Conservation (phyloP, 2,797 vertebrate species). For the Threskiornis aethiopicus region DNA sequence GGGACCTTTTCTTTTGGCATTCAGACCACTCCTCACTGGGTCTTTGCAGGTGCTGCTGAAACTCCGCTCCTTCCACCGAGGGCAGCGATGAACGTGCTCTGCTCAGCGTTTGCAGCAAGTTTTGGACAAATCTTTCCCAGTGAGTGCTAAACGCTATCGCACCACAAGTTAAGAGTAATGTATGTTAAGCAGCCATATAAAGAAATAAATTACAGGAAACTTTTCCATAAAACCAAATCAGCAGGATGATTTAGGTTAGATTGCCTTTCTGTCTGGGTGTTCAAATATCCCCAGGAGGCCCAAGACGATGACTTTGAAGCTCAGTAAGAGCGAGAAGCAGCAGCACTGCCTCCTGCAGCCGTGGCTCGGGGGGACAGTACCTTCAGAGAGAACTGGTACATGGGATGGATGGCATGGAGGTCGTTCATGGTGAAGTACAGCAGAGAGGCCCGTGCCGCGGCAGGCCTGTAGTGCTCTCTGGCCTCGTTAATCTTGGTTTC, state of each 20-base stretch:
- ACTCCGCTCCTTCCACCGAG: not conserved
- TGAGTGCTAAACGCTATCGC: not conserved
- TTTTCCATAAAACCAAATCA: not conserved
- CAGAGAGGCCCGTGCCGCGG: slow-evolving; percentile 86
- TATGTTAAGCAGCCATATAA: not conserved
- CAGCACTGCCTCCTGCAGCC: rapidly evolving
- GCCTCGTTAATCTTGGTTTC: slow-evolving; percentile 92
- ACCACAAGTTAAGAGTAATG: not conserved
- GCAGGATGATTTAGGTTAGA: not conserved
- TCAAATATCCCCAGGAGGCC: not conserved
- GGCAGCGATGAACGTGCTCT: rapidly evolving
- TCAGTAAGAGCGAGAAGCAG: not conserved
- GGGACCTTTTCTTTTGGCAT: not conserved
- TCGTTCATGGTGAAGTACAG: slow-evolving; percentile 95
- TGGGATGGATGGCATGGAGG: slow-evolving; percentile 92
- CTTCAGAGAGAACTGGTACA: slow-evolving; percentile 99
- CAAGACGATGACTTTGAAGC: not conserved
- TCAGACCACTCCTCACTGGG: not conserved
- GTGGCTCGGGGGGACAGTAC: slow-evolving; percentile 47
- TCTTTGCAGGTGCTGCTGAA: not conserved
- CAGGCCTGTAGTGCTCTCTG: slow-evolving; percentile 89
- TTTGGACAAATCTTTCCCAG: not conserved
- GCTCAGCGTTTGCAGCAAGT: rapidly evolving
- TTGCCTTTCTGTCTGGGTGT: not conserved
- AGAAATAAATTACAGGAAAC: not conserved